These are phyloP conservation scores for Tachycineta bicolor DNA, from an alignment of 2,113 vertebrate species.

Conservation along the genomic window DNA sequence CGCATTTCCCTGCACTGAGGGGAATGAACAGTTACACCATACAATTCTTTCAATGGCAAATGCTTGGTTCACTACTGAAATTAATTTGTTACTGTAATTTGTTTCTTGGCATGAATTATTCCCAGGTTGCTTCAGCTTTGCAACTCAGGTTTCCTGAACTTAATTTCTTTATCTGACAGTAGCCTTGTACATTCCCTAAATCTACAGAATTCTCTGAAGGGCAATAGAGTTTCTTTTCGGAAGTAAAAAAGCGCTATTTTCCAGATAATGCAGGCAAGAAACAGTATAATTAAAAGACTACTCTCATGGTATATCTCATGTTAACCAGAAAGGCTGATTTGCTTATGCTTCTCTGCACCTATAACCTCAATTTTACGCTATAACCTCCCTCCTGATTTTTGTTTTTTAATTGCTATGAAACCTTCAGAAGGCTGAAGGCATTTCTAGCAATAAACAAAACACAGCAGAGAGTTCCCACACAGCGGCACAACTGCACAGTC, in stretches of 20 bases:
- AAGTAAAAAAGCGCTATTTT: neutral
- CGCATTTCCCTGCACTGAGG: neutral
- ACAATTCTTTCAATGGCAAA: neutral
- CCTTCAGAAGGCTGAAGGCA: neutral
- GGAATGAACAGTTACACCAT: neutral
- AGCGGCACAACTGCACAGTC: neutral
- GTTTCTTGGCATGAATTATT: constrained; percentile 47
- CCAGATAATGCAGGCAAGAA: neutral
- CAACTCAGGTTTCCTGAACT: neutral
- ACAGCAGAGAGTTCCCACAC: neutral
- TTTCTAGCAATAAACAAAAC: neutral
- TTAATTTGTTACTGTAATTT: constrained; percentile 37
- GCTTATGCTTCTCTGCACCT: neutral
- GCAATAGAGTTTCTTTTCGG: neutral
- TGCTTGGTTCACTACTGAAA: neutral
- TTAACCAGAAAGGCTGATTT: neutral
- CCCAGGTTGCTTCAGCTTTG: neutral
- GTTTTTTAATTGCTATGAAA: neutral
- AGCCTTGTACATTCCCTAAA: neutral
- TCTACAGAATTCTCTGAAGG: neutral
- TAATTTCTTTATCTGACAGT: constrained; percentile 27
- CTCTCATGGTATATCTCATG: neutral
- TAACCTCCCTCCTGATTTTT: neutral
- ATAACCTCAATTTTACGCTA: neutral
- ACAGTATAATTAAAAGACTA: neutral